Evolutionary conservation across 2,888 invertebrate species (phyloP).

Genomic region (Ypsolopha sequella): DNA sequence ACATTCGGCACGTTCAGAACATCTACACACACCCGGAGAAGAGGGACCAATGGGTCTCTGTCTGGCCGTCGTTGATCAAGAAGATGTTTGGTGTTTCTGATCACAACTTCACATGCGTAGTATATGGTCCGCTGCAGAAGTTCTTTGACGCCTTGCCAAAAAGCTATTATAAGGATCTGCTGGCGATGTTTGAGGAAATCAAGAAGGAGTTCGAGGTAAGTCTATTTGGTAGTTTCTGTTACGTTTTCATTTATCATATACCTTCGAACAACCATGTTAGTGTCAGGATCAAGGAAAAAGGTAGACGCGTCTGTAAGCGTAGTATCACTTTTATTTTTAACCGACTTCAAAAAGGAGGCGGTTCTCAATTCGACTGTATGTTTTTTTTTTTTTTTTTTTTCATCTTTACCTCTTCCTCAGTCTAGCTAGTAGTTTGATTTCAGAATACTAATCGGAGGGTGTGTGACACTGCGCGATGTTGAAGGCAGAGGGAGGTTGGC

Average conservation of each 20-base stretch:
- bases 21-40: constrained; percentile 75
- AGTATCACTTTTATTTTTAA: too few species aligned
- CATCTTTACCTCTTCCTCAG: too few species aligned
- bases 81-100: constrained; percentile 73
- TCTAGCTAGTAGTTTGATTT: too few species aligned
- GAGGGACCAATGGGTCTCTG: constrained; percentile 70
- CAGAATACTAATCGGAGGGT: too few species aligned
- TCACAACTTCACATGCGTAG: constrained; percentile 75
- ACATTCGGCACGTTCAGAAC: constrained; percentile 73
- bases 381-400: too few species aligned
- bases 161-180: constrained; percentile 63
- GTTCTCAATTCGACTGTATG: too few species aligned
- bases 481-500: too few species aligned
- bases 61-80: constrained; percentile 75
- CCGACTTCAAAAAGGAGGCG: too few species aligned
- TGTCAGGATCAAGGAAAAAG: too few species aligned
- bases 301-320: too few species aligned
- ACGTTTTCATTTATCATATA: not conserved
- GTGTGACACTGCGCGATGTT: too few species aligned
- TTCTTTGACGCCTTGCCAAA: constrained; percentile 71
- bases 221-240: constrained; percentile 2
- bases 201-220: constrained; percentile 72
- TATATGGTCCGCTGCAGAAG: constrained; percentile 73
- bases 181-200: constrained; percentile 65
- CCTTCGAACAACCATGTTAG: too few species aligned